Evolutionary conservation across 2,888 invertebrate genomes (phyloP).

Genomic region (Pristionchus fissidentatus): DNA sequence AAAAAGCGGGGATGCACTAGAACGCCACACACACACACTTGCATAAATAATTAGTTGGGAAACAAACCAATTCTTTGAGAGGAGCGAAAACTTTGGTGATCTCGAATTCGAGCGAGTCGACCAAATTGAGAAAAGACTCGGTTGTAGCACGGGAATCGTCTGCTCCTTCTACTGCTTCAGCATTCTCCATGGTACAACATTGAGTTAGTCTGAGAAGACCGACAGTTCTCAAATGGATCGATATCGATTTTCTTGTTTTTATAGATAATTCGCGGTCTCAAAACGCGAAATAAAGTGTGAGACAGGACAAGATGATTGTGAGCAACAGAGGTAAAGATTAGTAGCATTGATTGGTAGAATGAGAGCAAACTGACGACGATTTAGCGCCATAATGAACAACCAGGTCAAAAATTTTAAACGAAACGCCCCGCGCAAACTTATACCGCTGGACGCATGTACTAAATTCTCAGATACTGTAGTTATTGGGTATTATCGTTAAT

Average conservation of each 20-base stretch:
- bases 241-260: constrained; percentile 27
- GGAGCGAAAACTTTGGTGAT: not conserved
- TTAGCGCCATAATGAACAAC: not conserved
- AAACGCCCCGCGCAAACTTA: not conserved
- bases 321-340: not conserved
- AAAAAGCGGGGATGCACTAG: not conserved
- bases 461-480: not conserved
- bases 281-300: not conserved
- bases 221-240: constrained; percentile 6
- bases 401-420: not conserved
- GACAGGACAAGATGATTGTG: not conserved
- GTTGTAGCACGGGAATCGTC: not conserved
- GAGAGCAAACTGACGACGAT: not conserved
- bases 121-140: not conserved
- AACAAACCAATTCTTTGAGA: not conserved
- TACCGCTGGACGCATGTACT: not conserved
- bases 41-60: not conserved
- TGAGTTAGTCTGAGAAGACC: not conserved
- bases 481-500: too few species aligned
- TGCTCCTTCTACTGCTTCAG: not conserved
- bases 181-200: constrained; percentile 27
- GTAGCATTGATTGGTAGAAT: not conserved
- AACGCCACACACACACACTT: not conserved
- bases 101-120: not conserved
- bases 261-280: not conserved